These are phyloP conservation scores for Tetropium fuscum DNA, from an alignment of 2,888 invertebrate genomes.

Conservation along the genomic window DNA sequence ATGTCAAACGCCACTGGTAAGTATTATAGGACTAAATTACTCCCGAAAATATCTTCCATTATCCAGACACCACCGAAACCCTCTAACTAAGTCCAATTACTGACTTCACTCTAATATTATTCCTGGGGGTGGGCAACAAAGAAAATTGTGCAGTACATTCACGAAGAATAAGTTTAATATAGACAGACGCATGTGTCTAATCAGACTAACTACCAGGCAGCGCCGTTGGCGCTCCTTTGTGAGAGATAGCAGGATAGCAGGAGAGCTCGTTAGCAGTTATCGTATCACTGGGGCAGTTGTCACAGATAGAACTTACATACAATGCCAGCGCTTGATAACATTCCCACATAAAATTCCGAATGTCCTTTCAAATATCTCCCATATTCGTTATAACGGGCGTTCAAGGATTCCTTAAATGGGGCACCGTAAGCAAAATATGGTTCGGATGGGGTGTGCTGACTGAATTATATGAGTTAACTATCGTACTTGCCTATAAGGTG, in stretches of 20 bases:
- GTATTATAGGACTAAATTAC: not conserved
- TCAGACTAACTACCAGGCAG: slow-evolving; percentile 15
- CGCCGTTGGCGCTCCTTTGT: slow-evolving; percentile 14
- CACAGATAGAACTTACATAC: slow-evolving; percentile 54
- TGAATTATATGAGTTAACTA: not conserved
- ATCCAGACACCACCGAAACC: slow-evolving; percentile 1
- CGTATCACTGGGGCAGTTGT: slow-evolving; percentile 59
- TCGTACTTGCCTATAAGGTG: not conserved
- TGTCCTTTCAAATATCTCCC: slow-evolving; percentile 27
- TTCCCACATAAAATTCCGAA: slow-evolving; percentile 46
- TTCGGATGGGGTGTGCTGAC: not conserved
- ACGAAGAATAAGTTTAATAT: slow-evolving; percentile 28
- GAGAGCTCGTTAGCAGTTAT: slow-evolving; percentile 58
- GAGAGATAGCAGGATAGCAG: slow-evolving; percentile 49
- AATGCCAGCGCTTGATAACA: slow-evolving; percentile 48
- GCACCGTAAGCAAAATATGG: slow-evolving; percentile 9
- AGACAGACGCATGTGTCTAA: slow-evolving; percentile 36
- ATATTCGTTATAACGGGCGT: slow-evolving; percentile 13
- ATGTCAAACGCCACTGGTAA: not conserved
- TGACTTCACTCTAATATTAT: slow-evolving; percentile 13
- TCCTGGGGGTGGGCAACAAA: slow-evolving; percentile 13
- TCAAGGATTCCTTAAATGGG: slow-evolving; percentile 11
- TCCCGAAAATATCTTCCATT: not conserved
- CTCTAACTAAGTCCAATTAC: slow-evolving; percentile 16
- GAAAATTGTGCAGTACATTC: slow-evolving; percentile 9